Evolutionary conservation across 2,113 vertebrate species (phyloP).

Genomic region (Thamnophis sirtalis): DNA sequence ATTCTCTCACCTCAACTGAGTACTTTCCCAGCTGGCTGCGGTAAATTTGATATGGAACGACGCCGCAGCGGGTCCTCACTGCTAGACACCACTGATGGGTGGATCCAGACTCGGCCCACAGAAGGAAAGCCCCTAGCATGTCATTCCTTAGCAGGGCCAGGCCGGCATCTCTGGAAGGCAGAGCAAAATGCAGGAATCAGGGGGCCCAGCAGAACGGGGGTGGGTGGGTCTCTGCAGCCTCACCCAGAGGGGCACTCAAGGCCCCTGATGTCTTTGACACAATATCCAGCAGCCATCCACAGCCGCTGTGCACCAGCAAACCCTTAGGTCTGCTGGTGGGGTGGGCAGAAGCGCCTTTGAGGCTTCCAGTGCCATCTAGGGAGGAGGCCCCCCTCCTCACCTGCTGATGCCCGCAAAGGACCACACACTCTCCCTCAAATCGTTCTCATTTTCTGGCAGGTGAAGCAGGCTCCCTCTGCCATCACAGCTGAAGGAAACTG

Average conservation of each 20-base stretch:
- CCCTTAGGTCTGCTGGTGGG: too few relatives aligned
- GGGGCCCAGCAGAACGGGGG: not conserved
- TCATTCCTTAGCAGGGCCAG: constrained; percentile 78
- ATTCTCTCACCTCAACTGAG: constrained; percentile 77
- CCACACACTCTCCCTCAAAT: constrained; percentile 86
- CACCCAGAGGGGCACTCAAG: not conserved
- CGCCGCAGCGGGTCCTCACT: constrained; percentile 77
- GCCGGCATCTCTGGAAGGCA: constrained; percentile 72
- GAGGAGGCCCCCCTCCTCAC: constrained; percentile 65
- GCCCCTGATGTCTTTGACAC: not conserved
- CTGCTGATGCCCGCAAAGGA: constrained; percentile 81
- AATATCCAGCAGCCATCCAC: not conserved
- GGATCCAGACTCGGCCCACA: constrained; percentile 76
- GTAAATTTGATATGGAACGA: constrained; percentile 72
- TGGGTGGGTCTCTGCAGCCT: not conserved
- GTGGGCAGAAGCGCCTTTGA: too few relatives aligned
- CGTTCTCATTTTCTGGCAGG: constrained; percentile 80
- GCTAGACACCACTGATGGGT: constrained; percentile 75
- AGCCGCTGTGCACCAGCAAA: not conserved
- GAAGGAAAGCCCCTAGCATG: constrained; percentile 81
- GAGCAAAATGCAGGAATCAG: not conserved
- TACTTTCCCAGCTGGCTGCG: constrained; percentile 75
- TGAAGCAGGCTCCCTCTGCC: constrained; percentile 55
- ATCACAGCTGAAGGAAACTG: constrained; percentile 54
- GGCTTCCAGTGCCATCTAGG: not conserved